Evolutionary conservation across 1,140 invertebrate species (phyloP), one percentile per base, ranked within the genome.

Genomic region (Drosophila elegans): DNA sequence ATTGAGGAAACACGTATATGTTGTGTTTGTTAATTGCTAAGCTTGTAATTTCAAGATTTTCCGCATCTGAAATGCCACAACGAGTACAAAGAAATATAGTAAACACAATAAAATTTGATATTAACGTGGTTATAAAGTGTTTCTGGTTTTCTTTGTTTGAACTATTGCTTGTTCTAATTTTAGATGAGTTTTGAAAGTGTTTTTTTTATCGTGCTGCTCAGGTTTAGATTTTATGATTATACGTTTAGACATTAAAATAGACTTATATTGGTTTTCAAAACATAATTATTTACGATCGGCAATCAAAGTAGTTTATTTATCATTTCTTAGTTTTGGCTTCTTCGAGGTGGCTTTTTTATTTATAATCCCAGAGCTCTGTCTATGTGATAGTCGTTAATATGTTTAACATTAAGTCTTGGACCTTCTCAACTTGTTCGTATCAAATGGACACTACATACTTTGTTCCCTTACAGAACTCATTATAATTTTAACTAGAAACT

Each of bases 1-100:
- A 55, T 44, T 34, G 38, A 75, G 52, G 72, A 52, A 75, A 75
- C 73, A 75, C 62, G 72, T 67, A 59, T 66, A 36, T 42, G 42
- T 32, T 41, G 46, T 61, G 71, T 72, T 68, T 72, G 66, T 82
- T 78, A 86, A 86, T 86, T 88, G 78, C 67, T 71, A 52, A 86
- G 57, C 78, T 75, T 79, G 71, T 77, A 73, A 60, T 77, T 81
- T 75, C 46, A 64, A 57, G 56, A 57, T 73, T 73, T 80, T 81
- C 67, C 60, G 73, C 60, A 73, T 73, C 44, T 46, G 9, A 56
- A 56, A 63, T 39, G 57, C 59, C 41, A 56, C 62, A 51, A 32
- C 60, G 53, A 59, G 56, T 45, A 49, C 67, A 52, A 32, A 56
- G 56, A 46, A 52, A 39, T 12, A 21, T 21, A 21, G 16, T 21